These are phyloP conservation scores for Leptinotarsa juncta DNA, from an alignment of 2,888 invertebrate species.

Conservation along the genomic window DNA sequence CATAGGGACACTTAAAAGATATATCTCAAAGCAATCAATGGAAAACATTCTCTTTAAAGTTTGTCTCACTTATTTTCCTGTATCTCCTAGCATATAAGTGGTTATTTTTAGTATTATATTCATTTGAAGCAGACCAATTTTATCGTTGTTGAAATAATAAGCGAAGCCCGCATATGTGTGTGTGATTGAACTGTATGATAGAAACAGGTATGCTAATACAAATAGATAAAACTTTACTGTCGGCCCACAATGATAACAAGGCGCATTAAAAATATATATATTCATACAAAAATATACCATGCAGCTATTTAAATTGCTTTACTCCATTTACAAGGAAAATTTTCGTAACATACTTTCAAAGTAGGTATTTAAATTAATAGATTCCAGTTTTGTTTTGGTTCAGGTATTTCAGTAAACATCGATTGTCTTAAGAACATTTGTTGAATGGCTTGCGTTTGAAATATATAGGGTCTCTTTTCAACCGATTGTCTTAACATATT, in stretches of 20 bases:
- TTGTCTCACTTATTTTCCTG: too few relatives aligned
- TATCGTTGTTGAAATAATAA: slow-evolving; percentile 2
- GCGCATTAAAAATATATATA: neutral
- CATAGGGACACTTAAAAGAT: too few relatives aligned
- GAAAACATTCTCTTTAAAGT: too few relatives aligned
- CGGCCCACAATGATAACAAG: slow-evolving; percentile 1
- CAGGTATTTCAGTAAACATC: neutral
- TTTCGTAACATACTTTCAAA: neutral
- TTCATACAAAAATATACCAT: neutral
- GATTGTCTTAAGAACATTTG: too few relatives aligned
- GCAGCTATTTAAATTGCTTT: slow-evolving; percentile 4
- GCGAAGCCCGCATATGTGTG: neutral
- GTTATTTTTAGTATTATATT: neutral
- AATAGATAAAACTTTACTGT: slow-evolving; percentile 7
- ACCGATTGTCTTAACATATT: too few relatives aligned
- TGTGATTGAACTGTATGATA: slow-evolving; percentile 3
- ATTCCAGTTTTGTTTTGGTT: neutral
- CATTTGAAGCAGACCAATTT: neutral
- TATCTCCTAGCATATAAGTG: too few relatives aligned
- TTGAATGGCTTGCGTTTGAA: too few relatives aligned
- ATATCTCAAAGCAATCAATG: too few relatives aligned
- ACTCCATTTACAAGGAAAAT: neutral
- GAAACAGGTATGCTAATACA: slow-evolving; percentile 2
- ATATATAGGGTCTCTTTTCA: too few relatives aligned
- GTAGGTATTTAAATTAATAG: neutral